Percentiles rank a stretch among this genome's conserved stretches.
phyloP scores from a whole-genome alignment of 1,140 invertebrate species.

The Hylyphantes graminicola region DNA sequence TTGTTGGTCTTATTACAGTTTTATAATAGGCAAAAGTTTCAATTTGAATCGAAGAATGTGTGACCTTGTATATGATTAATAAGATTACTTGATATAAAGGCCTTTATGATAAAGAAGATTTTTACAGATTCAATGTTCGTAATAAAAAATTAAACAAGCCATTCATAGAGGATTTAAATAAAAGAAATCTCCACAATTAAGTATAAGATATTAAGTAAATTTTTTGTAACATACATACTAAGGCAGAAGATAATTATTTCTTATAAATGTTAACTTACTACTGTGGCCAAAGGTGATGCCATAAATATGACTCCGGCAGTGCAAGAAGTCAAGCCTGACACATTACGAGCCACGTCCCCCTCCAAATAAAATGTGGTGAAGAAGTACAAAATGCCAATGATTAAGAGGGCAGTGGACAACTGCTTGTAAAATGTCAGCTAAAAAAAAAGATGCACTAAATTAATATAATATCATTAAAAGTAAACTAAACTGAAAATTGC shows the following conservation, averaged over 20 bases:
- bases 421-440: slow-evolving; percentile 63
- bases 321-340: slow-evolving; percentile 76
- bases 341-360: slow-evolving; percentile 56
- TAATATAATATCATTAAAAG: too few species aligned
- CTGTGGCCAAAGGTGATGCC: slow-evolving; percentile 79
- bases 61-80: too few species aligned
- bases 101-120: too few species aligned
- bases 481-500: neutral
- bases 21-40: too few species aligned
- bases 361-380: slow-evolving; percentile 21
- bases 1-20: too few species aligned
- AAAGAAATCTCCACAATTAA: too few species aligned
- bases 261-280: slow-evolving; percentile 68
- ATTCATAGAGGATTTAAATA: too few species aligned
- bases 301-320: slow-evolving; percentile 80
- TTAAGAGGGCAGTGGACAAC: slow-evolving; percentile 57
- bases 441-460: slow-evolving; percentile 54
- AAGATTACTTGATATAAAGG: too few species aligned
- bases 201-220: too few species aligned
- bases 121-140: too few species aligned
- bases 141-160: too few species aligned
- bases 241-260: neutral
- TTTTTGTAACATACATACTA: neutral
- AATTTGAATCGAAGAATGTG: too few species aligned
- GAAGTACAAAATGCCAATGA: slow-evolving; percentile 59